Conservation (phyloP, 1,140 invertebrate species). For the Aphis craccivora region DNA sequence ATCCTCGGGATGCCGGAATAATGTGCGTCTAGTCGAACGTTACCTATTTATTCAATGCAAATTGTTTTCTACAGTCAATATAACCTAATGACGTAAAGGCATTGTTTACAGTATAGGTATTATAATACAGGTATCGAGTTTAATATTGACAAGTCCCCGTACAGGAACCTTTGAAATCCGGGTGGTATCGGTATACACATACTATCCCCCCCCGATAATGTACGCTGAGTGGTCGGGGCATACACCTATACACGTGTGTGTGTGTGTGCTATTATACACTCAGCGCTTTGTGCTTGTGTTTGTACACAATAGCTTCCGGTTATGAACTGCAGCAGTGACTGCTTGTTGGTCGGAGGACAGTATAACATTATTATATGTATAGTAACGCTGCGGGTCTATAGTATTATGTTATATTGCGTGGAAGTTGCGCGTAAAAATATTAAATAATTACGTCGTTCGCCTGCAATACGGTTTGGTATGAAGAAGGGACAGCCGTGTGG, state of each 20-base stretch:
- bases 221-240: background rate
- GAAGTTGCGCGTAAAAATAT: background rate
- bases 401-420: background rate
- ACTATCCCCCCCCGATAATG: background rate
- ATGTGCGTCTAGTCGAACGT: background rate
- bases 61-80: slow-evolving; percentile 10
- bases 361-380: no score
- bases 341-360: background rate
- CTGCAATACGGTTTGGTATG: background rate
- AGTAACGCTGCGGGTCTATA: no score
- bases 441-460: background rate
- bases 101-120: slow-evolving; percentile 3
- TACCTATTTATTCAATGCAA: slow-evolving; percentile 20
- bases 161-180: background rate
- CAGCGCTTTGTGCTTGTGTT: background rate
- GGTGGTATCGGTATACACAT: background rate
- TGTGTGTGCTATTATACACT: background rate
- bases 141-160: slow-evolving; percentile 35
- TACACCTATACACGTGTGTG: background rate
- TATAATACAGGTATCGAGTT: background rate
- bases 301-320: background rate
- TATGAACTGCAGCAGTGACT: background rate
- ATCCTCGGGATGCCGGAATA: background rate
- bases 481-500: background rate
- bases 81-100: slow-evolving; percentile 32